Conservation (phyloP, 2,888 invertebrate genomes). For the Cephus pygmeus region DNA sequence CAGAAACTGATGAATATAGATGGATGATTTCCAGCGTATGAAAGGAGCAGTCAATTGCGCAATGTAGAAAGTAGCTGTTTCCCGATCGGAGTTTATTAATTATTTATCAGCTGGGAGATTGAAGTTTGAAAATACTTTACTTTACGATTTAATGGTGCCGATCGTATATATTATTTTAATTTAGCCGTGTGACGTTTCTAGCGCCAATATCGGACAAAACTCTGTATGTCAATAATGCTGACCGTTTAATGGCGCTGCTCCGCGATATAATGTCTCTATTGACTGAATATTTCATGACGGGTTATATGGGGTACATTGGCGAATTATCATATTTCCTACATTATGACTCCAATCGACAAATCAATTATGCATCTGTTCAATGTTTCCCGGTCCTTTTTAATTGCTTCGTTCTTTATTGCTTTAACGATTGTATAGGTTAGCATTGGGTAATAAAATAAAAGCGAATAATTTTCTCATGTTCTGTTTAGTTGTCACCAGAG, state of each 20-base stretch:
- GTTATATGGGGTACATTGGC: neutral
- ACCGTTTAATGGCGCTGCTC: neutral
- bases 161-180: neutral
- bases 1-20: neutral
- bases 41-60: conserved; percentile 12
- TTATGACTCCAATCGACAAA: neutral
- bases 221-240: neutral
- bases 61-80: conserved; percentile 13
- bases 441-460: neutral
- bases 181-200: neutral
- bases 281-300: neutral
- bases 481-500: conserved; percentile 54
- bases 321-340: neutral
- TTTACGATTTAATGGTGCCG: neutral
- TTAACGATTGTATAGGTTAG: neutral
- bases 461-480: neutral
- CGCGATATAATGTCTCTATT: neutral
- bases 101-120: conserved; percentile 12
- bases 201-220: neutral
- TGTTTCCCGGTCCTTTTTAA: neutral
- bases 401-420: neutral
- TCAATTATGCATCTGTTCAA: neutral
- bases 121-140: neutral
- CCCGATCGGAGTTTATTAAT: conserved; percentile 17
- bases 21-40: conserved; percentile 20